phyloP scores from a whole-genome alignment of 2,888 invertebrate genomes.

The Ichneumon xanthorius region DNA sequence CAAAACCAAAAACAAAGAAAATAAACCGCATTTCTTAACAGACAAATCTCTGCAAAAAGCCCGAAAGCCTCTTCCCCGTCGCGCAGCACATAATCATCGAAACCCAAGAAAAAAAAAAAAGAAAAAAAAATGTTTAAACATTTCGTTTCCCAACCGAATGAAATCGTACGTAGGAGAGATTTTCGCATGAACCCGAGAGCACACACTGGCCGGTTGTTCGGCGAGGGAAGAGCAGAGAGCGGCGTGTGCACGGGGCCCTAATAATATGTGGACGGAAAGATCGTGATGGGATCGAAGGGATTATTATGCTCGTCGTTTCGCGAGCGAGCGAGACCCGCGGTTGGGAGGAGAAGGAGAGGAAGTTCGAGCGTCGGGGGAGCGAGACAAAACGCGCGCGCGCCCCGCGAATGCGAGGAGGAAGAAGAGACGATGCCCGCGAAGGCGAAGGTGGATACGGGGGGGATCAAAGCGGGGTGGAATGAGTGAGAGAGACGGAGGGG shows the following conservation, averaged over 20 bases:
- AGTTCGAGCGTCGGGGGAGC: neutral
- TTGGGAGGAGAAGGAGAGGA: too few species aligned
- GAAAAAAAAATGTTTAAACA: neutral
- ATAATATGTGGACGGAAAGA: constrained; percentile 82
- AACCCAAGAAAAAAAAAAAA: neutral
- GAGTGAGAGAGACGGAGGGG: constrained; percentile 51
- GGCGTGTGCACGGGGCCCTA: constrained; percentile 74
- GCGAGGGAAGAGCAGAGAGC: constrained; percentile 35
- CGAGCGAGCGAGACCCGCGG: constrained; percentile 29
- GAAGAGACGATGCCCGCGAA: constrained; percentile 24
- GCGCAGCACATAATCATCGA: too few species aligned
- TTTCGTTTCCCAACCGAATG: neutral
- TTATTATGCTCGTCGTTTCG: constrained; percentile 76
- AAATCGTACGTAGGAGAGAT: constrained; percentile 1
- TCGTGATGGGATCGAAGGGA: constrained; percentile 83
- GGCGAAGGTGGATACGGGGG: constrained; percentile 35
- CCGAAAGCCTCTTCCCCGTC: too few species aligned
- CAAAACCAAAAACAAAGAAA: too few species aligned
- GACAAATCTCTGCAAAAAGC: too few species aligned
- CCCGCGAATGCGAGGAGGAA: constrained; percentile 5
- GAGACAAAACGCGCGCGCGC: constrained; percentile 20
- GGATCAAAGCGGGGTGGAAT: constrained; percentile 17
- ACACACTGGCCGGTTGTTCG: neutral
- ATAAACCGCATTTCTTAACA: too few species aligned
- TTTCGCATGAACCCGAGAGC: constrained; percentile 20